These are phyloP conservation scores for Aphelenchoides besseyi DNA, from an alignment of 1,140 invertebrate species.

Conservation along the genomic window DNA sequence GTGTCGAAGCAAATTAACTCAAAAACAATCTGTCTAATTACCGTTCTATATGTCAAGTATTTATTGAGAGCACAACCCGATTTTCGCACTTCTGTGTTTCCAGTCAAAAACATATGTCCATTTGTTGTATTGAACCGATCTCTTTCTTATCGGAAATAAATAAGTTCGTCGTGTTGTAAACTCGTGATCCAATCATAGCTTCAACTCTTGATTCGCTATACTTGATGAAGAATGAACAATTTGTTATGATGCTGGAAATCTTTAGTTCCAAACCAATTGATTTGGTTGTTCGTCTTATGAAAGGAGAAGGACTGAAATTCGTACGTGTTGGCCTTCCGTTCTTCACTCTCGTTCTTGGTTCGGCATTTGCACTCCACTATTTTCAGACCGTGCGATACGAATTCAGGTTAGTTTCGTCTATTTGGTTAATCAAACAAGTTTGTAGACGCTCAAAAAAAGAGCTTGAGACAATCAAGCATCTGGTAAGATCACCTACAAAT, in stretches of 20 bases:
- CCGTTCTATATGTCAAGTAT: neutral
- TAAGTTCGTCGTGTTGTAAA: neutral
- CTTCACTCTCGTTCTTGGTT: conserved; percentile 47
- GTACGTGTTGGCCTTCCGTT: conserved; percentile 38
- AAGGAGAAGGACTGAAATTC: conserved; percentile 1
- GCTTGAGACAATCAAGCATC: neutral
- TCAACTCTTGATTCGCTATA: neutral
- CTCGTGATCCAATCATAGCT: no score
- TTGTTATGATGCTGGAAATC: no score
- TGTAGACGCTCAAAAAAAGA: neutral
- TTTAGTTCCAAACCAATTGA: neutral
- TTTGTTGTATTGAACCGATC: no score
- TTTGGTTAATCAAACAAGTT: conserved; percentile 14
- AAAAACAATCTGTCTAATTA: no score
- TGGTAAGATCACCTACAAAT: conserved; percentile 8
- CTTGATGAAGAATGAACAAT: neutral
- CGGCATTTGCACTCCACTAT: conserved; percentile 48
- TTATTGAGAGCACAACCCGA: no score
- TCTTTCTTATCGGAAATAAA: no score
- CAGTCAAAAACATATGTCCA: no score
- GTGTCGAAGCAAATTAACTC: conserved; percentile 4
- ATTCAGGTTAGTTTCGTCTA: conserved; percentile 39
- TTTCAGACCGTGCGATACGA: conserved; percentile 55
- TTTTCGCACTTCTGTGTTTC: no score
- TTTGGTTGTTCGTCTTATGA: neutral